Base-by-base conservation (phyloP, 1,140 invertebrate genomes). In the Diplogasteroides magnus region DNA sequence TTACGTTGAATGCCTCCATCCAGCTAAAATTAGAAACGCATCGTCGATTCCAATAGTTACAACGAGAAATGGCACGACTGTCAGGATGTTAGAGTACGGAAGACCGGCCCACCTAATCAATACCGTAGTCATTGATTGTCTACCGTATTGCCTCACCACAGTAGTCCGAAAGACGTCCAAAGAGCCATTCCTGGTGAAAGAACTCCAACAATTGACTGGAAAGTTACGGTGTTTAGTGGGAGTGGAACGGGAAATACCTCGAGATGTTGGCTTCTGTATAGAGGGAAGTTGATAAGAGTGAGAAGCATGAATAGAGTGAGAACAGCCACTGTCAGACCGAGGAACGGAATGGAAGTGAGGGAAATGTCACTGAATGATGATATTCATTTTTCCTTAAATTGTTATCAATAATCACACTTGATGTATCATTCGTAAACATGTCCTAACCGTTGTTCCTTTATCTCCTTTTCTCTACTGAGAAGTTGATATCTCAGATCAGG, bases 1-100 rank as follows among this genome's bases (percentile, higher is more conserved):
- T 78, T 62, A 81, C 77, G 64, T 78, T 11, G 78, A 80, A 61
- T 80, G 78, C 59, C 78, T 71, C 78, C 78, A 80, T 14, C 78
- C 78, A 2, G 78, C 78, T 26, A 80, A 60, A 37, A 80, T 81
- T 31, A 80, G 56, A 68, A 80, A 80, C 1, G 78, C 78, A 48
- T 80, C 78, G 57, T 80, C 78, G 64, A 80, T 76, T 57, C 78
- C 78, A 37, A 80, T 80, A 13, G 78, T 81, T 11, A 81, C 76
- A 14, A 80, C 72, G 19, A 81, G 66, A 64, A 80, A 80, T 26
- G 78, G 78, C 1, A 80, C 78, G 32, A 80, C 79, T 28, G 79
- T 80, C 14, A 80, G 66, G 64, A 80, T 79, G 31, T 80, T 80
- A 31, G 75, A 76, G 67, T 81, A 80, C 19, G 78, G 78, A 27